These are phyloP conservation scores for Paracanthobrama guichenoti DNA, from an alignment of 2,113 vertebrate species.

Conservation along the genomic window DNA sequence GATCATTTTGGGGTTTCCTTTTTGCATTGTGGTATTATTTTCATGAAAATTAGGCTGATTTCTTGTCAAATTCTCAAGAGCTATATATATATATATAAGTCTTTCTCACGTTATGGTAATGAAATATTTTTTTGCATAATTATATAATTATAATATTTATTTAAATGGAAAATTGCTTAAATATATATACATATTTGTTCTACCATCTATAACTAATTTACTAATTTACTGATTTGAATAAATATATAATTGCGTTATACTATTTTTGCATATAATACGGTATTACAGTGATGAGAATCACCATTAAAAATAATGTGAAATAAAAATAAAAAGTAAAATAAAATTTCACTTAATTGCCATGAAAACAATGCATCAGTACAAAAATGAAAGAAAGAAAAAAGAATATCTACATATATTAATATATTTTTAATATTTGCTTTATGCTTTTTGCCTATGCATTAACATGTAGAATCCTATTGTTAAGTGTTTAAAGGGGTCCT, in stretches of 20 bases:
- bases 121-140: too few species aligned
- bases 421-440: too few species aligned
- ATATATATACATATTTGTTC: background rate
- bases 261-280: background rate
- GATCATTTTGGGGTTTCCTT: too few species aligned
- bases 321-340: background rate
- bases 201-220: background rate
- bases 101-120: too few species aligned
- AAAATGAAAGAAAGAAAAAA: background rate
- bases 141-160: too few species aligned
- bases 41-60: background rate
- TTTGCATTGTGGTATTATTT: background rate
- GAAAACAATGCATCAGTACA: background rate
- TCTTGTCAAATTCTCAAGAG: background rate
- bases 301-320: background rate
- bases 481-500: too few species aligned
- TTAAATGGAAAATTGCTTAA: background rate
- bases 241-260: background rate
- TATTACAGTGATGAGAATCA: background rate
- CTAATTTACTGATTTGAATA: too few species aligned
- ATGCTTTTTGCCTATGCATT: too few species aligned
- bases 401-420: too few species aligned
- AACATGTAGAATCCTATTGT: too few species aligned
- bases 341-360: background rate
- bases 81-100: too few species aligned